Evolutionary conservation across 2,888 invertebrate species (phyloP).

Genomic region (Eilema caniola): DNA sequence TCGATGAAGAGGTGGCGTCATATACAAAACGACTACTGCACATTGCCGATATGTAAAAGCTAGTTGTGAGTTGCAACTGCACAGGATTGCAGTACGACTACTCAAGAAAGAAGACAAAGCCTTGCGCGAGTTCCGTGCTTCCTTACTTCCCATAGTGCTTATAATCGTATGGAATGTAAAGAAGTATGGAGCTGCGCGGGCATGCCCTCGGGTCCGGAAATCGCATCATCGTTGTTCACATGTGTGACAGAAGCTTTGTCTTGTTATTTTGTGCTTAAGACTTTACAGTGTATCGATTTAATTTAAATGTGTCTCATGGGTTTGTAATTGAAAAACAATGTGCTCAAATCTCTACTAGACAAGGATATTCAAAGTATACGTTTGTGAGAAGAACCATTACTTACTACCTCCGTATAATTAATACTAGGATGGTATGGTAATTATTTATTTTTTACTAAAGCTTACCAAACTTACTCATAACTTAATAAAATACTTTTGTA

Average conservation of each 20-base stretch:
- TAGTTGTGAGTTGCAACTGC: conserved; percentile 48
- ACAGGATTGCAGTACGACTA: conserved; percentile 49
- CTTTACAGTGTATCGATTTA: conserved; percentile 55
- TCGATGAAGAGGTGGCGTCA: conserved; percentile 68
- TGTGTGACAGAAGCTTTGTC: conserved; percentile 61
- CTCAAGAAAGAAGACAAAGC: conserved; percentile 76
- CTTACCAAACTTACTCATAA: conserved; percentile 13
- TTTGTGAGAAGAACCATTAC: conserved; percentile 37
- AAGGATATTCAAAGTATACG: conserved; percentile 41
- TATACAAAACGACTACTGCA: conserved; percentile 38
- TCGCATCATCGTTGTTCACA: conserved; percentile 59
- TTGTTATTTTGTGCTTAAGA: conserved; percentile 56
- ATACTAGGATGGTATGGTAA: conserved; percentile 34
- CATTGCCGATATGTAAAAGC: conserved; percentile 43
- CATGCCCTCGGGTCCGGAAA: conserved; percentile 71
- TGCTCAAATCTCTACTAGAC: conserved; percentile 24
- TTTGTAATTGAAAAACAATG: conserved; percentile 37
- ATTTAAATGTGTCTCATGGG: conserved; percentile 50
- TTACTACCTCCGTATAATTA: conserved; percentile 16
- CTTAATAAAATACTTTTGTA: not conserved
- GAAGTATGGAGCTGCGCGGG: conserved; percentile 95
- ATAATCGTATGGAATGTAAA: conserved; percentile 98
- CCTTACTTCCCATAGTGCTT: conserved; percentile 97
- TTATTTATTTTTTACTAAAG: conserved; percentile 24
- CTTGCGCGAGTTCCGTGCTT: conserved; percentile 95